Conservation (phyloP, 2,797 vertebrate genomes). For the Pipistrellus pipistrellus region DNA sequence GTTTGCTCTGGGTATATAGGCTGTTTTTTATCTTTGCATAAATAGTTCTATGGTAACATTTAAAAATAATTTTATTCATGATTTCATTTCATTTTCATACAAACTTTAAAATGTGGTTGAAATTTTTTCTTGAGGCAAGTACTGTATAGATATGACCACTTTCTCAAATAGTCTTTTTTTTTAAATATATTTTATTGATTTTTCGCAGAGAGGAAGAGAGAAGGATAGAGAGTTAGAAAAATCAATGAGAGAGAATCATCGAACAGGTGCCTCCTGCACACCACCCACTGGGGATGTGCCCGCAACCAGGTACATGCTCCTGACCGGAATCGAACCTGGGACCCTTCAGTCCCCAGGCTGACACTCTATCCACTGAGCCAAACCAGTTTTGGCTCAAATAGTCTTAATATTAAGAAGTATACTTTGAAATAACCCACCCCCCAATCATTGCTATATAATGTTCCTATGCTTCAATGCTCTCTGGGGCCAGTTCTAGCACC, state of each 20-base stretch:
- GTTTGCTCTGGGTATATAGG: conserved; percentile 14
- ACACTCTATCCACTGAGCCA: no score
- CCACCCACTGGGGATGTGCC: no score
- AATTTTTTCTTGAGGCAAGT: conserved; percentile 14
- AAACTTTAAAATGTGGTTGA: conserved; percentile 20
- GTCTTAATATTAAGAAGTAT: background rate
- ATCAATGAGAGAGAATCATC: no score
- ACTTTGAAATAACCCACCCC: conserved; percentile 27
- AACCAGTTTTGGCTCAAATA: background rate
- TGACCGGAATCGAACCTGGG: no score
- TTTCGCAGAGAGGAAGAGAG: no score
- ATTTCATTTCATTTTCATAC: conserved; percentile 22
- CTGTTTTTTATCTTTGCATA: conserved; percentile 18
- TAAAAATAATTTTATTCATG: conserved; percentile 42
- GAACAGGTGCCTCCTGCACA: no score
- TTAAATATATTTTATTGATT: no score
- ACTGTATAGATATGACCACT: background rate
- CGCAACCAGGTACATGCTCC: no score
- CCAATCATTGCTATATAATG: background rate
- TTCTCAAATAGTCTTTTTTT: background rate
- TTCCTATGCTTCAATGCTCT: background rate
- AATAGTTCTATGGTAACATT: background rate
- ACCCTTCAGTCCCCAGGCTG: no score
- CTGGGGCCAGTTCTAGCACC: background rate
- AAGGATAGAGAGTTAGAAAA: no score